These are phyloP conservation scores for Microctenopoma steveboyesi DNA, from an alignment of 2,797 vertebrate species.

Conservation along the genomic window DNA sequence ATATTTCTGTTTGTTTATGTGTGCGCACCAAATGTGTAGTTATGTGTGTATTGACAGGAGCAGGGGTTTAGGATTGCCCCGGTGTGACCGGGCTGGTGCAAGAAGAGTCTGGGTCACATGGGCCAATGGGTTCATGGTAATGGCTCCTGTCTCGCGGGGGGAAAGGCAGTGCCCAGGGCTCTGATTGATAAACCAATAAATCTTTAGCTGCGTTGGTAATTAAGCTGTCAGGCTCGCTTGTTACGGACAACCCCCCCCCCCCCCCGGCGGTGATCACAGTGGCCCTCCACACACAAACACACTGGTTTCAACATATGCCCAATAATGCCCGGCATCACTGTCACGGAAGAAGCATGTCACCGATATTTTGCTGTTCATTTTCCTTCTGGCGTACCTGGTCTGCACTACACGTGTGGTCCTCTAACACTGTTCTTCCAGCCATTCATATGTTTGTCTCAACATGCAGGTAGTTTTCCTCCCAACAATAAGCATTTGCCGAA, in stretches of 20 bases:
- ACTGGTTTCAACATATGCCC: slow-evolving; percentile 83
- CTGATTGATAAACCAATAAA: slow-evolving; percentile 99
- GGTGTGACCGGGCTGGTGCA: slow-evolving; percentile 57
- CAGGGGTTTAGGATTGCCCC: slow-evolving; percentile 57
- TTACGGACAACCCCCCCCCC: slow-evolving; percentile 79
- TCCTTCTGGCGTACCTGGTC: slow-evolving; percentile 3
- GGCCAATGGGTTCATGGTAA: slow-evolving; percentile 87
- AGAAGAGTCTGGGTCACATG: slow-evolving; percentile 82
- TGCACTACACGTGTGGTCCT: neutral
- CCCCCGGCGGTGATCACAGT: slow-evolving; percentile 71
- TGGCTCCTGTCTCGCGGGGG: slow-evolving; percentile 86
- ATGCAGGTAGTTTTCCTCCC: slow-evolving; percentile 6
- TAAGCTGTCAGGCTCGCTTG: slow-evolving; percentile 92
- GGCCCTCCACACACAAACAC: slow-evolving; percentile 69
- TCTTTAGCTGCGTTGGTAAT: slow-evolving; percentile 95
- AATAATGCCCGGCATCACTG: slow-evolving; percentile 47
- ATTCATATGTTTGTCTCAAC: neutral
- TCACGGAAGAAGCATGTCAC: slow-evolving; percentile 45
- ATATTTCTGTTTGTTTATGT: slow-evolving; percentile 36
- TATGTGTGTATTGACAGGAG: slow-evolving; percentile 41
- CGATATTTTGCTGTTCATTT: slow-evolving; percentile 35
- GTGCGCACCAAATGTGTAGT: slow-evolving; percentile 34
- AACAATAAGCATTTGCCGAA: neutral
- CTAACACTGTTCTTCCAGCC: neutral
- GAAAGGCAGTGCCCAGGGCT: slow-evolving; percentile 85